Percentiles rank a stretch among this genome's conserved stretches.
phyloP scores from a whole-genome alignment of 2,888 invertebrate species.

The Thelaira solivaga region DNA sequence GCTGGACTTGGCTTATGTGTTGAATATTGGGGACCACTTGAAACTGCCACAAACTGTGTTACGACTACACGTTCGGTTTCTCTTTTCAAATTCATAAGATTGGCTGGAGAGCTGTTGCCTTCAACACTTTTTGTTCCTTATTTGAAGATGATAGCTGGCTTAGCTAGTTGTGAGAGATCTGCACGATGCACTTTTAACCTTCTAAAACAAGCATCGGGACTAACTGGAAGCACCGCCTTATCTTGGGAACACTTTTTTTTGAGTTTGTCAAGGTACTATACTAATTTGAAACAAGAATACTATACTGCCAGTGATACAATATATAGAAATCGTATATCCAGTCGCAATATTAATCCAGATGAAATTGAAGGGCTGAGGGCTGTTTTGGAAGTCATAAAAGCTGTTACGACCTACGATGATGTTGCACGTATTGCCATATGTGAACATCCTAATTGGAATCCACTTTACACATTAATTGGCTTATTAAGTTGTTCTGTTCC shows the following conservation, averaged over 20 bases:
- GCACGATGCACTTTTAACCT: slow-evolving; percentile 88
- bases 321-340: slow-evolving; percentile 79
- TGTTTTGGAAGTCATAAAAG: slow-evolving; percentile 86
- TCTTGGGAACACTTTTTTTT: slow-evolving; percentile 92
- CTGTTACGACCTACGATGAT: slow-evolving; percentile 88
- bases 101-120: slow-evolving; percentile 91
- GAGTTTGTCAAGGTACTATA: slow-evolving; percentile 85
- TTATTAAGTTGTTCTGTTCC: slow-evolving; percentile 92
- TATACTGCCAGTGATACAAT: slow-evolving; percentile 82
- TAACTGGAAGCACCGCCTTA: slow-evolving; percentile 79
- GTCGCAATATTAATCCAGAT: slow-evolving; percentile 84
- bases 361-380: slow-evolving; percentile 91
- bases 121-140: slow-evolving; percentile 91
- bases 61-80: slow-evolving; percentile 84
- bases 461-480: slow-evolving; percentile 87
- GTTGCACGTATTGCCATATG: slow-evolving; percentile 88
- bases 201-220: slow-evolving; percentile 81
- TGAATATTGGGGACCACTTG: slow-evolving; percentile 86
- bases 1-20: slow-evolving; percentile 83
- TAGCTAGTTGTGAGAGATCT: slow-evolving; percentile 86
- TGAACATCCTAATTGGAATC: slow-evolving; percentile 93
- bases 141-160: slow-evolving; percentile 89
- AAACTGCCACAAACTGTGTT: slow-evolving; percentile 66
- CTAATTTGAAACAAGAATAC: slow-evolving; percentile 84
- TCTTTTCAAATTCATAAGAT: slow-evolving; percentile 92